A percentile compares a stretch with the other conserved stretches of the same genome.
Evolutionary conservation across 2,113 vertebrate genomes (phyloP).

Genomic region (Capreolus pygargus): DNA sequence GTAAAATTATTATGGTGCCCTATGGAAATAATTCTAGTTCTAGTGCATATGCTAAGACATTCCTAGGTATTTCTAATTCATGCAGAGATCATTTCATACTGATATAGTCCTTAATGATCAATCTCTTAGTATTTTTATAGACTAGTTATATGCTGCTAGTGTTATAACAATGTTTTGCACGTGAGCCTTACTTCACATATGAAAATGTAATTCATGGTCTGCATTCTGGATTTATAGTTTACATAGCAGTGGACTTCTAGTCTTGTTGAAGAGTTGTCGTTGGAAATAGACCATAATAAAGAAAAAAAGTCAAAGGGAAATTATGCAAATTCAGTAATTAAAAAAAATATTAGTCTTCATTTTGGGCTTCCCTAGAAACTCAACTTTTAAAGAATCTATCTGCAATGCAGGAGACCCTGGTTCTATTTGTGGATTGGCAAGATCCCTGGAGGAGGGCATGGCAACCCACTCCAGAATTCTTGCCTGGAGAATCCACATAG

Average conservation of each 20-base stretch:
- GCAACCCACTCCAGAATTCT: background rate
- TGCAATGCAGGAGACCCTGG: background rate
- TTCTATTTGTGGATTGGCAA: background rate
- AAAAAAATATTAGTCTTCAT: background rate
- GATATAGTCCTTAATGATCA: background rate
- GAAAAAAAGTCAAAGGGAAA: background rate
- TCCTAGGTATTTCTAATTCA: background rate
- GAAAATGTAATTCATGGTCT: background rate
- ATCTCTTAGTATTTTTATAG: background rate
- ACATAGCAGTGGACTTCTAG: background rate
- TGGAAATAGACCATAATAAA: background rate
- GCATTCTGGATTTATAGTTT: background rate
- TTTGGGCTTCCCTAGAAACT: background rate
- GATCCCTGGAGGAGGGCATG: background rate
- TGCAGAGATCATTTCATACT: background rate
- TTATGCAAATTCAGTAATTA: background rate
- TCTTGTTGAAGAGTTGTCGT: background rate
- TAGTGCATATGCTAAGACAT: background rate
- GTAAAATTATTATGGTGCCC: background rate
- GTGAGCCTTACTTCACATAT: background rate
- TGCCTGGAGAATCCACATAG: background rate
- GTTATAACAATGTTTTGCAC: background rate
- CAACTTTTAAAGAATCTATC: background rate
- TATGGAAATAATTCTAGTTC: background rate
- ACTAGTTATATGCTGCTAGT: background rate